Percentiles rank a stretch among this genome's conserved stretches.
These are phyloP conservation scores for Caenorhabditis virilis DNA, from an alignment of 2,888 invertebrate species.

Conservation along the genomic window DNA sequence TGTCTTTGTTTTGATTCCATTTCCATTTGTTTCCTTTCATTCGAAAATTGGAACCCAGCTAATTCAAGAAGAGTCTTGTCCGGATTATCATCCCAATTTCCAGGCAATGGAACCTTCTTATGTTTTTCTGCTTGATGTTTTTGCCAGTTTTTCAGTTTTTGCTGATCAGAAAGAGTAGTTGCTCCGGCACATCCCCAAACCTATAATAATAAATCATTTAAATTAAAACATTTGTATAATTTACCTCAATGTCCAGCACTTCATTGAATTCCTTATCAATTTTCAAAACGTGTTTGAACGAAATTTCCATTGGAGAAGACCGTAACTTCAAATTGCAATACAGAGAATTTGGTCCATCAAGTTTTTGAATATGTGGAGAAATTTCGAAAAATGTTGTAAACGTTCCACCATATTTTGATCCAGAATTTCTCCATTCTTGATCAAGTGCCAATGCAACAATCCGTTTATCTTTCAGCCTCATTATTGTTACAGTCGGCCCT, in stretches of 20 bases:
- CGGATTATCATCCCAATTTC: constrained; percentile 93
- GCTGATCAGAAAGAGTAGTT: constrained; percentile 76
- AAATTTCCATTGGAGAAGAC: constrained; percentile 37
- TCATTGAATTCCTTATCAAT: constrained; percentile 46
- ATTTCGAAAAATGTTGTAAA: constrained; percentile 38
- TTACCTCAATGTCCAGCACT: constrained; percentile 43
- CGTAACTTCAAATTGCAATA: constrained; percentile 53
- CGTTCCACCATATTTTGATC: constrained; percentile 38
- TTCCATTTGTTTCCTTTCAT: constrained; percentile 47
- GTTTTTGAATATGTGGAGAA: constrained; percentile 16
- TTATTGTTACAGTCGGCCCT: constrained; percentile 57
- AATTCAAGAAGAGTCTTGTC: constrained; percentile 87
- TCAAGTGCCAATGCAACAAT: constrained; percentile 54
- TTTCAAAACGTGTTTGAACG: constrained; percentile 41
- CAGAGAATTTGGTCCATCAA: constrained; percentile 35
- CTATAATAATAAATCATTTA: constrained; percentile 10
- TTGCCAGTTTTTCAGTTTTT: constrained; percentile 89
- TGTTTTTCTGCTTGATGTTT: constrained; percentile 75
- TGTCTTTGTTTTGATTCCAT: constrained; percentile 21
- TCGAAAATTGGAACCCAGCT: constrained; percentile 75
- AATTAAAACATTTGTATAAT: not conserved
- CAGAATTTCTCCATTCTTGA: constrained; percentile 57
- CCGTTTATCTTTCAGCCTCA: constrained; percentile 42
- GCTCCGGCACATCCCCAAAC: constrained; percentile 68
- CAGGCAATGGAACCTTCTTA: constrained; percentile 78